Conservation (phyloP, 2,888 invertebrate species). For the Papilio elwesi region DNA sequence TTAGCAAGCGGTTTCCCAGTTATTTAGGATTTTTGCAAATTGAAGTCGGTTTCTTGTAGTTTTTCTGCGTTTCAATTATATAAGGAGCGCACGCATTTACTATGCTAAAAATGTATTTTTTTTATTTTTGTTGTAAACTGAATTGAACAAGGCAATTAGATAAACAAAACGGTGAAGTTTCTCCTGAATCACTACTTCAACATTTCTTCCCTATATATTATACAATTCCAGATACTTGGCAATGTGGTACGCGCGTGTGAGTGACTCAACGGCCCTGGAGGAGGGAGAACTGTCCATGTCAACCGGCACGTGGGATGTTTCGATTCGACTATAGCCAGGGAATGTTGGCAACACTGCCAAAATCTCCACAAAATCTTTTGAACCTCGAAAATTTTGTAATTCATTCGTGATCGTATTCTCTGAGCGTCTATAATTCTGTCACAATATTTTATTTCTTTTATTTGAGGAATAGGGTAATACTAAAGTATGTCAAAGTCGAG, state of each 20-base stretch:
- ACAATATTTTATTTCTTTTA: neutral
- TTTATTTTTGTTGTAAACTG: too few relatives aligned
- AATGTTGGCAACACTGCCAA: constrained; percentile 53
- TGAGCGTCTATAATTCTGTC: neutral
- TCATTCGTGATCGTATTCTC: constrained; percentile 35
- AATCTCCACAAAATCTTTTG: neutral
- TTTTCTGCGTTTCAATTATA: too few relatives aligned
- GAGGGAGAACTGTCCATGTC: constrained; percentile 20
- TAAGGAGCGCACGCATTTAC: too few relatives aligned
- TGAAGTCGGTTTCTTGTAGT: too few relatives aligned
- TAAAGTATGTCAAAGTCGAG: constrained; percentile 7
- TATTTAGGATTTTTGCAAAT: too few relatives aligned
- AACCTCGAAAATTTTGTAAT: constrained; percentile 39
- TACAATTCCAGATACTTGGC: constrained; percentile 4
- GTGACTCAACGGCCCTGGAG: constrained; percentile 12
- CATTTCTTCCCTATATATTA: neutral
- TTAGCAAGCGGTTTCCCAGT: too few relatives aligned
- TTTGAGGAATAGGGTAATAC: neutral
- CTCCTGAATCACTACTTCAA: neutral
- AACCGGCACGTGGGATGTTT: constrained; percentile 20
- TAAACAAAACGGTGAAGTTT: neutral
- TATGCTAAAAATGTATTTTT: too few relatives aligned
- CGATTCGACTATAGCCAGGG: constrained; percentile 45
- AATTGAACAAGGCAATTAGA: too few relatives aligned
- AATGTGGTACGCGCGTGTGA: neutral